Percentiles rank a stretch among this genome's conserved stretches.
Conservation (phyloP, 2,113 vertebrate genomes). For the Nibea albiflora region DNA sequence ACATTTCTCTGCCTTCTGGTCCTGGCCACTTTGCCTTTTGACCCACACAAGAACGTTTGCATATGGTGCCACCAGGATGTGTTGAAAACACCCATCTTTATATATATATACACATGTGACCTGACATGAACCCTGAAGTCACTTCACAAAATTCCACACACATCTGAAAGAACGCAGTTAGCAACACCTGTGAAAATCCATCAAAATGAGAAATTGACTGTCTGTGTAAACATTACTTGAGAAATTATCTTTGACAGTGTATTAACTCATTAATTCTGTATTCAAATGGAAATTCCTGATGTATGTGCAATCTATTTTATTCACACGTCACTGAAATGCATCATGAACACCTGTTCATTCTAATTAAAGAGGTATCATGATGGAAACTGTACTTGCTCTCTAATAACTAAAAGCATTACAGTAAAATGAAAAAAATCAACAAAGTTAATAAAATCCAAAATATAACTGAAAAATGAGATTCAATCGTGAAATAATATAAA, state of each 20-base stretch:
- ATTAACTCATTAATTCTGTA: neutral
- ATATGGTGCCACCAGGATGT: constrained; percentile 58
- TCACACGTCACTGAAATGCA: neutral
- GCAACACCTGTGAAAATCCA: neutral
- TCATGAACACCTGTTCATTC: neutral
- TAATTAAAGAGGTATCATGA: neutral
- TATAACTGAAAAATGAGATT: neutral
- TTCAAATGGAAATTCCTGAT: neutral
- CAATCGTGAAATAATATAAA: neutral
- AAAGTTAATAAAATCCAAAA: neutral
- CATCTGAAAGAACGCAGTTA: neutral
- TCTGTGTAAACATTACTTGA: neutral
- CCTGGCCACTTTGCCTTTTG: constrained; percentile 59
- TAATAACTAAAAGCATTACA: no score
- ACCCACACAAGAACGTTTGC: constrained; percentile 64
- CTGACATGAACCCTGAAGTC: neutral
- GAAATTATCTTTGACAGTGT: neutral
- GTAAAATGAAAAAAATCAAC: no score
- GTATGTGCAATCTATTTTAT: neutral
- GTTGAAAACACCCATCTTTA: constrained; percentile 42
- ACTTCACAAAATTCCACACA: neutral
- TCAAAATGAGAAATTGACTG: neutral
- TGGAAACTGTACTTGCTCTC: no score
- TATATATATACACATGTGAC: constrained; percentile 11
- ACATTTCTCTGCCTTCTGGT: constrained; percentile 61